Evolutionary conservation across 2,113 vertebrate species (phyloP), one percentile per base, ranked within the genome.

Genomic region (Cacatua alba): DNA sequence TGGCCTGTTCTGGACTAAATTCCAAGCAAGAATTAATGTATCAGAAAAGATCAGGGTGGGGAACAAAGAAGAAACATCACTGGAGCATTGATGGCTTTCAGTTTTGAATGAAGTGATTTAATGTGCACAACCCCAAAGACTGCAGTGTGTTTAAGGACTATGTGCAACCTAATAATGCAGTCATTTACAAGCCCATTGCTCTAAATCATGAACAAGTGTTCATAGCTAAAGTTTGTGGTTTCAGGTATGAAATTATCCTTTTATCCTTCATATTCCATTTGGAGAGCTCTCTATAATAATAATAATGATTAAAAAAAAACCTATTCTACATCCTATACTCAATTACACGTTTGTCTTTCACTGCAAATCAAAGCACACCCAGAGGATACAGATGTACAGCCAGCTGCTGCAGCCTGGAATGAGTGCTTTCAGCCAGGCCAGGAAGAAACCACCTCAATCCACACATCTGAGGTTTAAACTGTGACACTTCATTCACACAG

Each of bases 401-500:
- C 63, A 69, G 86, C 63, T 74, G 70, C 90, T 62, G 46, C 90
- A 92, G 86, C 82, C 86, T 24, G 60, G 44, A 25, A 48, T 9
- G 16, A 46, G n/a, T 3, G n/a, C 62, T 82, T 19, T 26, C 35
- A 64, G 81, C 2, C 2, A 33, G 74, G 31, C 28, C 4, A 4
- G 46, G n/a, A 53, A 26, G 37, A 67, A 90, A 37, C 13, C 20
- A 26, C 10, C 24, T 72, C 51, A 39, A 2, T 5, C 26, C 63
- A 24, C 0, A 0, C 0, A 2, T 17, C 5, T 5, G 20, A 65
- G 68, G 44, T 53, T 55, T 7, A 25, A 37, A 24, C 4, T 31
- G 37, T 2, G 3, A 29, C 43, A 39, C 20, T 3, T 19, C 19
- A 12, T 17, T 63, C 75, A 28, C 21, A 12, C 1, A 17, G 57